A percentile compares a stretch with the other conserved stretches of the same genome.
These are phyloP conservation scores for Ephydatia muelleri DNA, from an alignment of 37 sponge, comb jelly and placozoan genomes.

Conservation along the genomic window DNA sequence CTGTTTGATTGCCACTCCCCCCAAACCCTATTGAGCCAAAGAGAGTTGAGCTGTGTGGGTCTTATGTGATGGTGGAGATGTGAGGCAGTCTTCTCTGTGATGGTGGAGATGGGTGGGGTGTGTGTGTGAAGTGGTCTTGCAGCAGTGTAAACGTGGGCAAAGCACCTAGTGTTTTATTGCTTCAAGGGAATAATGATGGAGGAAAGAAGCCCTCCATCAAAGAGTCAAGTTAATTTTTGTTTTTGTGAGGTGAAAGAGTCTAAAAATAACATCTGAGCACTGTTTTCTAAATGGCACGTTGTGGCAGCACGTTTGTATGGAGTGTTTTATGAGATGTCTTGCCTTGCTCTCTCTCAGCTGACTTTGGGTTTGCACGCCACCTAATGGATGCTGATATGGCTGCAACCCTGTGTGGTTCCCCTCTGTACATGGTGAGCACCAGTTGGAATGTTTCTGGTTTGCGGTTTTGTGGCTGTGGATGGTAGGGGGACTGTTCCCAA, in stretches of 20 bases:
- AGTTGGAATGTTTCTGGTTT: too few species aligned
- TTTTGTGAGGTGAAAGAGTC: background rate
- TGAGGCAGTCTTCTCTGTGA: too few species aligned
- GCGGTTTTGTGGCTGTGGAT: background rate
- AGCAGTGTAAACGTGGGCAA: too few species aligned
- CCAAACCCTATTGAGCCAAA: too few species aligned
- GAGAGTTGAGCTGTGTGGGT: too few species aligned
- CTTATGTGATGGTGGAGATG: too few species aligned
- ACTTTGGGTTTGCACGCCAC: constrained; percentile 97
- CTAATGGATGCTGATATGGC: constrained; percentile 91
- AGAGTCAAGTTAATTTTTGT: background rate
- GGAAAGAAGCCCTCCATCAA: too few species aligned
- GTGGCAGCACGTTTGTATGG: background rate
- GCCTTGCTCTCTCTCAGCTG: constrained; percentile 67
- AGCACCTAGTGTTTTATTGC: too few species aligned
- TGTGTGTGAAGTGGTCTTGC: too few species aligned
- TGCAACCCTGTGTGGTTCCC: constrained; percentile 95
- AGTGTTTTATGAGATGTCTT: background rate
- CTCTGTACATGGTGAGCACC: constrained; percentile 89
- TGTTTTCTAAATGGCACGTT: background rate
- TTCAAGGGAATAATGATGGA: too few species aligned
- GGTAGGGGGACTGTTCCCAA: background rate
- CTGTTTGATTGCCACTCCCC: too few species aligned
- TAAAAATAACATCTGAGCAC: background rate
- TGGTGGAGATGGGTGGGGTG: too few species aligned